These are phyloP conservation scores for Ganaspis brasiliensis DNA, from an alignment of 2,888 invertebrate species.

Conservation along the genomic window DNA sequence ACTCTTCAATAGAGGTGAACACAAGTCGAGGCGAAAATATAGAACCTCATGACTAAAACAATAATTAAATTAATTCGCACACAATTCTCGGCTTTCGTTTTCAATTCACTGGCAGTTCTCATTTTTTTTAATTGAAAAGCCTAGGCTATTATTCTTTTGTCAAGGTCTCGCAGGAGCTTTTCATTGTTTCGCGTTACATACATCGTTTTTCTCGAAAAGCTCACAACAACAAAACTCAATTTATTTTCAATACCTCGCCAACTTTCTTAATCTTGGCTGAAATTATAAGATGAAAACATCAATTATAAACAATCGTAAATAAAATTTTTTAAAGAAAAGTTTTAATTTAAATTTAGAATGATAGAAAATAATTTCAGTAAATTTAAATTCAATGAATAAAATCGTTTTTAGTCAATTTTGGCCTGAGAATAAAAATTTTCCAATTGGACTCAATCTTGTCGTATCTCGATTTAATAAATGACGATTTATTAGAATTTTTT, in stretches of 20 bases:
- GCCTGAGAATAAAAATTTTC: too few relatives aligned
- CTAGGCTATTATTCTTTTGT: slow-evolving; percentile 37
- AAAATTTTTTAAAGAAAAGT: too few relatives aligned
- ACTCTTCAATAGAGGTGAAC: not conserved
- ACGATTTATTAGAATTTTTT: too few relatives aligned
- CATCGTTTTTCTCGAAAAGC: slow-evolving; percentile 29
- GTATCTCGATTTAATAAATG: too few relatives aligned
- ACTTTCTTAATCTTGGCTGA: not conserved
- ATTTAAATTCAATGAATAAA: too few relatives aligned
- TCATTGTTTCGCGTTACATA: slow-evolving; percentile 26
- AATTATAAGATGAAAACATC: too few relatives aligned
- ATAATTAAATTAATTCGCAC: slow-evolving; percentile 34
- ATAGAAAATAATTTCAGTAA: too few relatives aligned
- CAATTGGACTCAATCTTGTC: too few relatives aligned
- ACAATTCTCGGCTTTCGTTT: slow-evolving; percentile 17
- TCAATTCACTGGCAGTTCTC: slow-evolving; percentile 1
- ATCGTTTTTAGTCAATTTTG: too few relatives aligned
- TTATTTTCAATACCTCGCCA: slow-evolving; percentile 18
- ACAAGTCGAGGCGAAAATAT: slow-evolving; percentile 15
- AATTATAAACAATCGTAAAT: too few relatives aligned
- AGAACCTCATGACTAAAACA: slow-evolving; percentile 14
- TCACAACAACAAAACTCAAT: not conserved
- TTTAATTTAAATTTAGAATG: too few relatives aligned
- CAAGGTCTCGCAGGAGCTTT: slow-evolving; percentile 26
- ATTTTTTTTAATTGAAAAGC: slow-evolving; percentile 32